These are phyloP conservation scores for Stegophylla sp. DNA, from an alignment of 2,888 invertebrate genomes.

Conservation along the genomic window DNA sequence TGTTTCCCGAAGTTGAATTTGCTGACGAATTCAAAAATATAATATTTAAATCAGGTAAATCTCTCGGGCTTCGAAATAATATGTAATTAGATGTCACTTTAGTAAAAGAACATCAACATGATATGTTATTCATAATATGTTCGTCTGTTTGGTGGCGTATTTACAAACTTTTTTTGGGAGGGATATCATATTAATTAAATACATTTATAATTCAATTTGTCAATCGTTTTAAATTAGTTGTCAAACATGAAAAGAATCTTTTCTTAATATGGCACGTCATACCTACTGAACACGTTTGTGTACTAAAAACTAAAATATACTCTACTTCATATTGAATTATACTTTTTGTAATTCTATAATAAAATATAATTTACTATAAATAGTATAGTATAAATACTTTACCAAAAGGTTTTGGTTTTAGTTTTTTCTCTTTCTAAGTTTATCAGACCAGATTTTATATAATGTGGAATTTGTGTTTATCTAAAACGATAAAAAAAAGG, in stretches of 20 bases:
- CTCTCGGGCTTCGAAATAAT: slow-evolving; percentile 77
- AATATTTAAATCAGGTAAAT: slow-evolving; percentile 70
- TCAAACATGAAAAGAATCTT: too few species aligned
- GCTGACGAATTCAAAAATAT: slow-evolving; percentile 71
- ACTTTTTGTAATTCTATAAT: too few species aligned
- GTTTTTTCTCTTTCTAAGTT: slow-evolving; percentile 60
- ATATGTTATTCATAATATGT: too few species aligned
- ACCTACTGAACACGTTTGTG: too few species aligned
- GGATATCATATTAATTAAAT: slow-evolving; percentile 74
- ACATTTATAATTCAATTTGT: slow-evolving; percentile 72
- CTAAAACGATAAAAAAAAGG: background rate
- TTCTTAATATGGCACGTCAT: too few species aligned
- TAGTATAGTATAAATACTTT: too few species aligned
- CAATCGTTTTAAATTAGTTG: too few species aligned
- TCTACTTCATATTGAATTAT: too few species aligned
- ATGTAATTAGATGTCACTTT: slow-evolving; percentile 75
- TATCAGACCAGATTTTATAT: slow-evolving; percentile 12
- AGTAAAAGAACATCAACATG: slow-evolving; percentile 88
- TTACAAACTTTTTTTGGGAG: slow-evolving; percentile 70
- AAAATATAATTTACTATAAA: too few species aligned
- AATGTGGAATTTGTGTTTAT: slow-evolving; percentile 44
- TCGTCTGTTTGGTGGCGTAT: slow-evolving; percentile 84
- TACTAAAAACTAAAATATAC: too few species aligned
- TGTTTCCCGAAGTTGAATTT: slow-evolving; percentile 80
- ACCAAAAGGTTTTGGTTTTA: too few species aligned